Evolutionary conservation across 2,888 invertebrate species (phyloP).

Genomic region (Epinotia nisella): DNA sequence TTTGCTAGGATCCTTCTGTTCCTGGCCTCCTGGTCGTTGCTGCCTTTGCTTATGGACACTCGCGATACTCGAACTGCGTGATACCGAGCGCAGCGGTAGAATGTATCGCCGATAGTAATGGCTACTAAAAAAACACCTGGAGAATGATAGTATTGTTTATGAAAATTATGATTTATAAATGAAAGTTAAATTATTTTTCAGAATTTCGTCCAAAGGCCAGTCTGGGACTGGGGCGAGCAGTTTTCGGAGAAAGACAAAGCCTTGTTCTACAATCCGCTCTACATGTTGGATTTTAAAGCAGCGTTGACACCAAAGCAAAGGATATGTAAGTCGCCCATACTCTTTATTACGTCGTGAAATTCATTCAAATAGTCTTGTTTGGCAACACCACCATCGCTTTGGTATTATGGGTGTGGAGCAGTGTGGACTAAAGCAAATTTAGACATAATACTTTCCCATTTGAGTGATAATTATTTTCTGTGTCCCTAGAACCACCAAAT

Average conservation of each 20-base stretch:
- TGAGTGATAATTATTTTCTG: no score
- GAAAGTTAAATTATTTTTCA: constrained; percentile 47
- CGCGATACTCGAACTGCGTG: no score
- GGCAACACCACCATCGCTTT: neutral
- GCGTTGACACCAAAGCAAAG: constrained; percentile 56
- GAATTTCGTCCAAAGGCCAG: constrained; percentile 88
- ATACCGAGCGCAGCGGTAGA: neutral
- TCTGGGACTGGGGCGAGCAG: constrained; percentile 97
- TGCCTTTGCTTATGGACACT: neutral
- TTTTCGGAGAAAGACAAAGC: constrained; percentile 92
- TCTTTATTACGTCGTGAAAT: neutral
- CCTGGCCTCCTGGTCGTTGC: neutral
- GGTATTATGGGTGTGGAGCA: no score
- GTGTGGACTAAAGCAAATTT: neutral
- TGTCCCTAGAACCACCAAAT: no score
- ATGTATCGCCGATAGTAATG: neutral
- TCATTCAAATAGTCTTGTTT: no score
- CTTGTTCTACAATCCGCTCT: constrained; percentile 94
- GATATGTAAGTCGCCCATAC: constrained; percentile 62
- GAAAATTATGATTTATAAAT: no score
- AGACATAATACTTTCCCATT: neutral
- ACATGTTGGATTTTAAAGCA: constrained; percentile 59
- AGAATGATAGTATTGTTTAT: neutral
- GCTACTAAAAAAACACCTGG: neutral
- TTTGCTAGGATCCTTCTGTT: neutral